Conservation (phyloP, 2,888 invertebrate species). For the Leptinotarsa juncta region DNA sequence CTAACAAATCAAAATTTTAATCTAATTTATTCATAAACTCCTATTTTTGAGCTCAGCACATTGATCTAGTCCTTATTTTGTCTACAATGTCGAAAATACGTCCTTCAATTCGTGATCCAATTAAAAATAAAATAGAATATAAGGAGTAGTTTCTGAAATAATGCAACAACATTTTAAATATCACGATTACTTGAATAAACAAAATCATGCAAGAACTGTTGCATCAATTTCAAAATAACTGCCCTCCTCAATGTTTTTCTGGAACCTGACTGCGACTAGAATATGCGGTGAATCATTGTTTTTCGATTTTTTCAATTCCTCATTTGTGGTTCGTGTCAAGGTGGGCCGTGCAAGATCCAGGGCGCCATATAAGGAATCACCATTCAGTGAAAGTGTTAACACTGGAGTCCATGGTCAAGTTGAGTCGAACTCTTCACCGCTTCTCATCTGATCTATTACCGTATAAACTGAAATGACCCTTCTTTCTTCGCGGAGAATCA, state of each 20-base stretch:
- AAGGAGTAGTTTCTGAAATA: too few relatives aligned
- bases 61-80: too few relatives aligned
- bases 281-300: constrained; percentile 24
- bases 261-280: background rate
- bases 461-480: constrained; percentile 5
- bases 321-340: constrained; percentile 50
- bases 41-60: too few relatives aligned
- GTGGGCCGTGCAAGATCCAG: constrained; percentile 53
- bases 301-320: constrained; percentile 29
- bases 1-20: too few relatives aligned
- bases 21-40: too few relatives aligned
- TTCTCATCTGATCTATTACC: constrained; percentile 15
- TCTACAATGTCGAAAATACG: too few relatives aligned
- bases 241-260: background rate
- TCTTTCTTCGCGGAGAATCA: background rate
- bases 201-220: too few relatives aligned
- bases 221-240: too few relatives aligned
- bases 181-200: too few relatives aligned
- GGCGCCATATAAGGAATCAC: constrained; percentile 57
- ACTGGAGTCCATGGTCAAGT: constrained; percentile 46
- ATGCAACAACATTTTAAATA: too few relatives aligned
- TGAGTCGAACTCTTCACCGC: constrained; percentile 35
- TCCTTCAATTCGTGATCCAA: too few relatives aligned
- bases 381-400: constrained; percentile 55
- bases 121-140: too few relatives aligned